Evolutionary conservation across 2,888 invertebrate genomes (phyloP).

Genomic region (Aleiodes testaceus): DNA sequence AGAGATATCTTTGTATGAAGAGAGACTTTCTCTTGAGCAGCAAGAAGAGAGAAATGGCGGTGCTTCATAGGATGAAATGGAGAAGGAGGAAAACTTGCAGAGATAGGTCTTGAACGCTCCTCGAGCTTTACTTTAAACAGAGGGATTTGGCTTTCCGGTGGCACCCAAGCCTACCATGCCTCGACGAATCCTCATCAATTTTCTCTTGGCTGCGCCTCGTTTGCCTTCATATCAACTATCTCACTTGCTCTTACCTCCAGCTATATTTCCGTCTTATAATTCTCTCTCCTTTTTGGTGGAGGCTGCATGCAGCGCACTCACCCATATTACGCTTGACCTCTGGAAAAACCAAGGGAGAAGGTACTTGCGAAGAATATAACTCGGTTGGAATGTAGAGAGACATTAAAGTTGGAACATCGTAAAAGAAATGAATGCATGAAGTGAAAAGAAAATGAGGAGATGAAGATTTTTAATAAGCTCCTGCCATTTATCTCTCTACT

Average conservation of each 20-base stretch:
- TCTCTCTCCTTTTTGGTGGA: background rate
- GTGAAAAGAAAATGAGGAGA: slow-evolving; percentile 29
- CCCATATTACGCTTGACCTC: slow-evolving; percentile 42
- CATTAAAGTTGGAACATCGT: slow-evolving; percentile 9
- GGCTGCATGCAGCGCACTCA: slow-evolving; percentile 28
- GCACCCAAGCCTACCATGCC: slow-evolving; percentile 35
- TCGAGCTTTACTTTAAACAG: slow-evolving; percentile 51
- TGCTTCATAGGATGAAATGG: background rate
- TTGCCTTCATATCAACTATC: slow-evolving; percentile 12
- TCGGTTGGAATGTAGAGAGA: slow-evolving; percentile 10
- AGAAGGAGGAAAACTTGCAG: slow-evolving; percentile 13
- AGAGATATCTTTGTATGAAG: background rate
- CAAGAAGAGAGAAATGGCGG: slow-evolving; percentile 19
- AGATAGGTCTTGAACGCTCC: slow-evolving; percentile 25
- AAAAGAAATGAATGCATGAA: slow-evolving; percentile 19
- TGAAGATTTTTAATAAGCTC: slow-evolving; percentile 33
- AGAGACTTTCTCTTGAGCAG: background rate
- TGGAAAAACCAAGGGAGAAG: slow-evolving; percentile 6
- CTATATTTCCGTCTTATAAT: background rate
- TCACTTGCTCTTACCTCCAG: background rate
- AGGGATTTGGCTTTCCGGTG: slow-evolving; percentile 54
- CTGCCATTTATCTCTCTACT: slow-evolving; percentile 23
- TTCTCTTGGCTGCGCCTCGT: slow-evolving; percentile 49
- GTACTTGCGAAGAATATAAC: slow-evolving; percentile 1
- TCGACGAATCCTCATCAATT: slow-evolving; percentile 59